These are phyloP conservation scores for Limnephilus auricula DNA, from an alignment of 2,888 invertebrate species.

Conservation along the genomic window DNA sequence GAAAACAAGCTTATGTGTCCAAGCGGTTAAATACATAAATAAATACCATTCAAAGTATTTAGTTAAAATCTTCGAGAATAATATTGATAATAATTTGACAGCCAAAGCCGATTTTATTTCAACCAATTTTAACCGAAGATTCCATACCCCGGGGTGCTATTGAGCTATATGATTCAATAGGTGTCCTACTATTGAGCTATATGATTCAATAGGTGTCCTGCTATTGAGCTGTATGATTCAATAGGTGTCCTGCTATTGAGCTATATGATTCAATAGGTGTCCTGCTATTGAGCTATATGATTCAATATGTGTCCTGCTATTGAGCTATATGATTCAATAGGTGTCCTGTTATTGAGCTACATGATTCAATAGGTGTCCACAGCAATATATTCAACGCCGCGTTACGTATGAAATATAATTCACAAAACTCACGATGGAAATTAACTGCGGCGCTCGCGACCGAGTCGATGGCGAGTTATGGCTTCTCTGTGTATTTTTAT, in stretches of 20 bases:
- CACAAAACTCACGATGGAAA: background rate
- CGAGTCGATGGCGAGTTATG: background rate
- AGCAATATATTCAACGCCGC: background rate
- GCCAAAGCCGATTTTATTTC: no score
- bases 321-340: constrained; percentile 15
- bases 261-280: constrained; percentile 23
- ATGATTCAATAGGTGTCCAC: constrained; percentile 23
- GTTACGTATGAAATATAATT: background rate
- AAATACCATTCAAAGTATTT: background rate
- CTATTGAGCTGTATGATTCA: background rate
- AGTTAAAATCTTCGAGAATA: background rate
- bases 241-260: no score
- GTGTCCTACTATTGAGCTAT: background rate
- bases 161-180: constrained; percentile 17
- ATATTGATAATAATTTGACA: background rate
- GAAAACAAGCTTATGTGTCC: no score
- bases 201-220: constrained; percentile 31
- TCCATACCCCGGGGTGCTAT: background rate
- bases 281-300: background rate
- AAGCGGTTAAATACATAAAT: no score
- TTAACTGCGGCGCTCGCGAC: background rate
- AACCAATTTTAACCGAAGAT: no score
- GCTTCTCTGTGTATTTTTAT: constrained; percentile 7
- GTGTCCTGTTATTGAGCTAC: background rate
- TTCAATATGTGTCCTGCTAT: constrained; percentile 11